Evolutionary conservation across 2,888 invertebrate species (phyloP), one percentile per base, ranked within the genome.

Genomic region (Phragmatobia fuliginosa): DNA sequence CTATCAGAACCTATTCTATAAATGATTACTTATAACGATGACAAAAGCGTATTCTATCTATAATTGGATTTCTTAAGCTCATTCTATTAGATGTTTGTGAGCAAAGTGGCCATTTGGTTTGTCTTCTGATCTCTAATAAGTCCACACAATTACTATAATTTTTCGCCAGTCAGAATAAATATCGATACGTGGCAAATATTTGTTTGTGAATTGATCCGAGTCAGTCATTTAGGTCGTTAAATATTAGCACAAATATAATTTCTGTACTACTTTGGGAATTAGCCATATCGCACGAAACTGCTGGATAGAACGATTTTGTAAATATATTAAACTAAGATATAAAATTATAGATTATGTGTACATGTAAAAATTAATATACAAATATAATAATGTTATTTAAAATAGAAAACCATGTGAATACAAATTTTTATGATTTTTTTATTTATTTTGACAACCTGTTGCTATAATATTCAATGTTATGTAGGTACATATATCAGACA

Each of bases 231-330:
- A 25, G 52, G 33, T 52, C 64, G 49, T 64, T 32, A 64, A 64
- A 28, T 64, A 64, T 64, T 32, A 52, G 52, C 33, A 64, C 49
- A 63, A 63, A 63, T 33, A 52, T 49, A 52, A 63, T 32, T 49
- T 28, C 8, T 25, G 41, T 41, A 74, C n/a, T 62, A 68, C 58
- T 60, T 56, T 59, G 25, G 28, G 61, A 67, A 70, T 62, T 66
- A 73, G 70, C 32, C 16, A 32, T 59, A 18, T 59, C 6, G 21
- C 8, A 6, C 32, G 21, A 32, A 31, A 32, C 18, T 31, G 18
- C 5, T 21, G 21, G 28, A 21, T 32, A n/a, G n/a, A n/a, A 6
- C 58, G 18, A 58, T 5, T 31, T 58, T 28, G 16, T 66, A 52
- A 25, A 52, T 52, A n/a, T 52, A 52, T 11, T 3, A 25, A 52